These are phyloP conservation scores for Microcebus ravelobensis DNA, from an alignment of 2,113 vertebrate genomes.

Conservation along the genomic window DNA sequence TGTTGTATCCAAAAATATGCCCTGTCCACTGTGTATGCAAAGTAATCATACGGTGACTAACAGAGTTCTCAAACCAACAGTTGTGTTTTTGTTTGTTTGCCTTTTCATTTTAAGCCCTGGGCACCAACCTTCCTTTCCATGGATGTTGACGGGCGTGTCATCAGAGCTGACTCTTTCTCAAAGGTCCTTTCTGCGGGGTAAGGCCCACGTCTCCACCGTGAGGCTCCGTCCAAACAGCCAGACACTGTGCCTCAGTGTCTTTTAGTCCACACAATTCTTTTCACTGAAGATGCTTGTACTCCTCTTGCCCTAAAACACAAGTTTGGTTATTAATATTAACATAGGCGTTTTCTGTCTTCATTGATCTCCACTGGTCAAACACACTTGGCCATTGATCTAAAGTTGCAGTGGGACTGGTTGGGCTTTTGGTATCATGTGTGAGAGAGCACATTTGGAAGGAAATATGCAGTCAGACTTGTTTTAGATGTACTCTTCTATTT, in stretches of 20 bases:
- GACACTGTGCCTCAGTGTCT: neutral
- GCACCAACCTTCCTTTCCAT: constrained; percentile 87
- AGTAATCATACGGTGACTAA: neutral
- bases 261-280: neutral
- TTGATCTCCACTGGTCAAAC: neutral
- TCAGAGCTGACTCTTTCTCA: constrained; percentile 88
- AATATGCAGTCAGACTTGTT: neutral
- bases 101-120: constrained; percentile 82
- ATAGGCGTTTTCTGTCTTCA: neutral
- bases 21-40: neutral
- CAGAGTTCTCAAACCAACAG: neutral
- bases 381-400: neutral
- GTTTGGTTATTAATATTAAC: neutral
- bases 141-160: constrained; percentile 86
- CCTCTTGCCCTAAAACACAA: neutral
- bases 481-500: neutral
- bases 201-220: constrained; percentile 2
- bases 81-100: neutral
- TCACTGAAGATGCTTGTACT: neutral
- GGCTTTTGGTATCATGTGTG: neutral
- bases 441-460: neutral
- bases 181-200: constrained; percentile 90
- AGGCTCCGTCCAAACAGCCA: neutral
- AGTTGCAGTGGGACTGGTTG: neutral
- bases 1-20: neutral